Evolutionary conservation across 2,888 invertebrate genomes (phyloP), one percentile per base, ranked within the genome.

Genomic region (Acronicta alni): DNA sequence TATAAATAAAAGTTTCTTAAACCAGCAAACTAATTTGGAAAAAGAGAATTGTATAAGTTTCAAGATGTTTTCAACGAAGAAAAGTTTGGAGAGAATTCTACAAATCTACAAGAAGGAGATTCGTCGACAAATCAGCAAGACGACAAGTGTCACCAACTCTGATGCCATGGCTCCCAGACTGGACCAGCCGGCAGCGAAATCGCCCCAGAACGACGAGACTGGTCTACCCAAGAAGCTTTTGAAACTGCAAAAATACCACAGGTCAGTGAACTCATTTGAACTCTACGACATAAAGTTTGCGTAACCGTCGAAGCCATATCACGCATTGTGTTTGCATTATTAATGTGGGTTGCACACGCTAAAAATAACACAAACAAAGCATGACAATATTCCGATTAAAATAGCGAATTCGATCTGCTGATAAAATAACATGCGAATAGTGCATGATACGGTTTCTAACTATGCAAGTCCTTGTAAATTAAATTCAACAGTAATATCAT

Each of bases 71-170:
- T 87, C 90, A 12, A 85, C 93, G 43, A 89, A 85, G 85, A 91
- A 88, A 77, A 89, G 89, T 76, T 81, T 91, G 75, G 92, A 92
- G 48, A 90, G 81, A 77, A 77, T 93, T 57, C 74, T 92, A 53
- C 89, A 91, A 74, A 81, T 88, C 47, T 93, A 92, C 81, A 91
- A 88, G 79, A 90, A 91, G 77, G 94, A 94, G 76, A 80, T 94
- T 52, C 89, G 92, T 76, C 88, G 94, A 65, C 91, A 93, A 63
- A 96, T 96, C 72, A 95, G 95, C 86, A 96, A 95, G 87, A 95
- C 95, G 0, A 94, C 95, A 16, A 95, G 95, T 81, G 95, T 95
- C 45, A 94, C 95, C 14, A 95, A 95, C 82, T 95, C 95, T 51
- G 95, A 95, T 80, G 94, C 95, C 18, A 95, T 95, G 90, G 91